phyloP scores from a whole-genome alignment of 2,113 vertebrate species.

The Equus quagga region DNA sequence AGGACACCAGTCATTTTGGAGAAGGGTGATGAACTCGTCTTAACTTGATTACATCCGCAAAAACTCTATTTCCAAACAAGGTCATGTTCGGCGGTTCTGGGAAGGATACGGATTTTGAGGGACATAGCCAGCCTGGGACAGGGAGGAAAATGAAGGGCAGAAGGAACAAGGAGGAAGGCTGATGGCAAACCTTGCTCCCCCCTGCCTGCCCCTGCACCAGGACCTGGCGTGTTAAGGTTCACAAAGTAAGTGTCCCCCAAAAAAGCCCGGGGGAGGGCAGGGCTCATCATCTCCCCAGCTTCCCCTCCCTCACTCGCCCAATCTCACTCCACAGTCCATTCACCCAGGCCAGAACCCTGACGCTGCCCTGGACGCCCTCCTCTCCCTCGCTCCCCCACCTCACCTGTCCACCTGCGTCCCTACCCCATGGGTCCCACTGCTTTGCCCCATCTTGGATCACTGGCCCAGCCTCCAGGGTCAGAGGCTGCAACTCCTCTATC shows the following conservation, averaged over 20 bases:
- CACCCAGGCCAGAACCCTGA: not conserved
- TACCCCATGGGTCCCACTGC: rapidly evolving
- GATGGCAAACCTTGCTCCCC: not conserved
- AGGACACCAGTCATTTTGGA: not conserved
- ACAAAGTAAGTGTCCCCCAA: rapidly evolving
- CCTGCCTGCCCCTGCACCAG: not conserved
- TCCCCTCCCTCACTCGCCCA: rapidly evolving
- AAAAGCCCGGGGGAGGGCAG: not conserved
- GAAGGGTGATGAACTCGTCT: not conserved
- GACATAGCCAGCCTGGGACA: not conserved
- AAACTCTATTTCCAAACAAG: not conserved
- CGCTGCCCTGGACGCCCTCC: too few relatives aligned
- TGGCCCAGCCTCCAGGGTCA: not conserved
- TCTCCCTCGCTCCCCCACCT: not conserved
- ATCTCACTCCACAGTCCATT: rapidly evolving
- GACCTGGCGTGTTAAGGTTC: not conserved
- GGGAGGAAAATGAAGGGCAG: not conserved
- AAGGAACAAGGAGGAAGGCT: not conserved
- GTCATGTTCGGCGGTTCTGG: not conserved
- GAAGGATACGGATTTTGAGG: not conserved
- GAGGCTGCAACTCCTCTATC: too few relatives aligned
- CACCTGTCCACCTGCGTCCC: not conserved
- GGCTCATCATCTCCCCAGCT: not conserved
- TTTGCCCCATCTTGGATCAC: rapidly evolving
- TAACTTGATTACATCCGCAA: not conserved